These are phyloP conservation scores for Setipinna tenuifilis DNA, from an alignment of 2,797 vertebrate species.

Conservation along the genomic window DNA sequence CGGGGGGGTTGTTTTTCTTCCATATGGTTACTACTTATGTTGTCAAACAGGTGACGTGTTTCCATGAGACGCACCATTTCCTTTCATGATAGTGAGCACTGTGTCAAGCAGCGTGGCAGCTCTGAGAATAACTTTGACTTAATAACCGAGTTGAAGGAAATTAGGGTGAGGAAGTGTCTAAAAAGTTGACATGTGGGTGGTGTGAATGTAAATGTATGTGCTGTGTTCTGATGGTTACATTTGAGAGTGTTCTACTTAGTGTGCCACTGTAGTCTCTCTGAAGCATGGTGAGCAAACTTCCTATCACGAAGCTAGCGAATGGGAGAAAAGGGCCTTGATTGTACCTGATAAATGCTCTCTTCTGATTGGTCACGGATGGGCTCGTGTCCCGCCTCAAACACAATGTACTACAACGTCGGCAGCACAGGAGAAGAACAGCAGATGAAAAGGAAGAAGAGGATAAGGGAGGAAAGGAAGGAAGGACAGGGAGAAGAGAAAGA, in stretches of 20 bases:
- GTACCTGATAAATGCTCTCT: constrained; percentile 99
- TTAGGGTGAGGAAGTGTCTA: not conserved
- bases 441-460: constrained; percentile 63
- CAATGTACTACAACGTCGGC: constrained; percentile 97
- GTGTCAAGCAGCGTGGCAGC: not conserved
- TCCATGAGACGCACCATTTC: not conserved
- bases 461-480: constrained; percentile 68
- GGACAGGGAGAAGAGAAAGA: constrained; percentile 68
- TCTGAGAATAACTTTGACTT: constrained; percentile 9
- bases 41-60: constrained; percentile 22
- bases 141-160: constrained; percentile 4
- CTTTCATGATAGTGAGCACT: not conserved
- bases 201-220: not conserved
- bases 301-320: constrained; percentile 55
- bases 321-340: constrained; percentile 64
- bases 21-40: constrained; percentile 4
- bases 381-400: constrained; percentile 99
- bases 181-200: not conserved
- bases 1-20: not conserved
- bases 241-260: not conserved
- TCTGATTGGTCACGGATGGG: constrained; percentile 98
- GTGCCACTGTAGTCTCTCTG: not conserved
- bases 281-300: not conserved
- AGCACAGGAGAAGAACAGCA: constrained; percentile 72
- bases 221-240: not conserved